phyloP scores from a whole-genome alignment of 2,888 invertebrate genomes.

The Lampropteryx suffumata region DNA sequence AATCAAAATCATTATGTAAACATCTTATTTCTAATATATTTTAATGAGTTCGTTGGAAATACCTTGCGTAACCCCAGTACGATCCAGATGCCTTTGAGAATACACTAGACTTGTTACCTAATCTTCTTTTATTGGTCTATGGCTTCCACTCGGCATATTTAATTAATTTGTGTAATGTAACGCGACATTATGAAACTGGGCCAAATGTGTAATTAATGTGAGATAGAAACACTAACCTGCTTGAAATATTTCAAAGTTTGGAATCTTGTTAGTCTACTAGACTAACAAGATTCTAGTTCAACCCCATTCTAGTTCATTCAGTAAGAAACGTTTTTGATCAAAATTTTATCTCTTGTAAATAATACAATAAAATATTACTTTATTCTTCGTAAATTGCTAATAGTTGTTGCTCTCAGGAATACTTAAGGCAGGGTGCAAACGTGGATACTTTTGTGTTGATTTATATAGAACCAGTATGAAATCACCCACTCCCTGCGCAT shows the following conservation, averaged over 20 bases:
- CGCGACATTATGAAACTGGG: slow-evolving; percentile 43
- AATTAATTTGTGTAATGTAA: slow-evolving; percentile 44
- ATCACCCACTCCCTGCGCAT: no score
- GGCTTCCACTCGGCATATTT: slow-evolving; percentile 50
- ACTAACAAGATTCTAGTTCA: background rate
- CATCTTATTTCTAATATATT: slow-evolving; percentile 16
- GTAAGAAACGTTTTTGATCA: no score
- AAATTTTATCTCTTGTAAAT: no score
- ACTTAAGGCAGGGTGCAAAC: no score
- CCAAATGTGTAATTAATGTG: slow-evolving; percentile 33
- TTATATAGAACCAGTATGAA: no score
- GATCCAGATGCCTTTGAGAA: slow-evolving; percentile 60
- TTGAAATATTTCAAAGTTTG: slow-evolving; percentile 10
- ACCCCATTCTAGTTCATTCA: no score
- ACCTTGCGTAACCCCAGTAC: slow-evolving; percentile 55
- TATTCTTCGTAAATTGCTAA: no score
- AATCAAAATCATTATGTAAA: slow-evolving; percentile 25
- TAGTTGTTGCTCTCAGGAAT: no score
- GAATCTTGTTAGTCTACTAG: no score
- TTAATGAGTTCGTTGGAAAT: slow-evolving; percentile 37
- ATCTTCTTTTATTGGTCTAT: slow-evolving; percentile 55
- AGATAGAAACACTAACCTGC: slow-evolving; percentile 24
- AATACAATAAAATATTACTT: no score
- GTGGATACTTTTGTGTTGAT: no score
- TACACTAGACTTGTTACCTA: slow-evolving; percentile 58